Evolutionary conservation across 2,888 invertebrate genomes (phyloP), one percentile per base, ranked within the genome.

Genomic region (Epistrophe eligans): DNA sequence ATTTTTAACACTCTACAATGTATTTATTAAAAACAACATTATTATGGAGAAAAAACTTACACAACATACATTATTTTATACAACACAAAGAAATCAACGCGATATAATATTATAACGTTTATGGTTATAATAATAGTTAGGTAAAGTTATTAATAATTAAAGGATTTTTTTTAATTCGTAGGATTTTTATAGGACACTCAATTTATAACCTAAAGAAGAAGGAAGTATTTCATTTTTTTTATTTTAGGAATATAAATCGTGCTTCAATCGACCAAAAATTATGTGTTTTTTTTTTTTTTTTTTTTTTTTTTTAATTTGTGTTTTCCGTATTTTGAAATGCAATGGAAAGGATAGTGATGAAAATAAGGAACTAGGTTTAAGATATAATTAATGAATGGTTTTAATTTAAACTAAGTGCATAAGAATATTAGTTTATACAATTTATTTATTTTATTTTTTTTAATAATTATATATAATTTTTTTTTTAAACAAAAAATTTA

Each of bases 161-260:
- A 40, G 38, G 38, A 38, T 50, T 60, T 64, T 48, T 40, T 45
- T 50, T 40, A 58, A 58, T 57, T 15, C 35, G 43, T 74, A 83
- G 82, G 81, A 80, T 32, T 76, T 60, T 77, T 52, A 60, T 84
- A 84, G 85, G 85, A 82, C 45, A 82, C 52, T 64, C 81, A 87
- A 87, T 79, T 71, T 72, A 67, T 40, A 77, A 87, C 79, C 83
- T 87, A 87, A 83, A 83, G 58, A 81, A 48, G 73, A 38, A 58
- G 72, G 74, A 52, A 71, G 66, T 15, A 35, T 82, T 62, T 67
- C 9, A 40, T 58, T 55, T 52, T 11, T 74, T 67, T 67, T 58
- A 4, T 28, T 72, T 55, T 80, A 88, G 88, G 88, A 88, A 88
- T 88, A 88, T 77, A 84, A 88, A 84, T 88, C 88, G 88, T 88